Evolutionary conservation across 2,888 invertebrate species (phyloP), one percentile per base, ranked within the genome.

Genomic region (Cetonia aurata): DNA sequence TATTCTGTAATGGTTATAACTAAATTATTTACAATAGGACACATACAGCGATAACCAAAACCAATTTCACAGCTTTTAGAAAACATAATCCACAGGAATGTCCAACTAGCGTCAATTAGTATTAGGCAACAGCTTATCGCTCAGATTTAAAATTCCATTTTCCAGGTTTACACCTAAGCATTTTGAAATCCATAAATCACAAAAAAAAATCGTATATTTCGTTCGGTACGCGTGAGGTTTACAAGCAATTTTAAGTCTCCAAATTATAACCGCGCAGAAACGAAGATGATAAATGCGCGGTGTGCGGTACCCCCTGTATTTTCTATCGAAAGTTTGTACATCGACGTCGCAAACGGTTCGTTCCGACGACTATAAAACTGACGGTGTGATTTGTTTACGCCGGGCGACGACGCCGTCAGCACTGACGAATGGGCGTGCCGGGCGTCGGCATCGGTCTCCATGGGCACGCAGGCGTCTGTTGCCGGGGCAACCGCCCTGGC

Each of bases 371-470:
- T 25, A 41, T 52, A 50, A 15, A 50, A 44, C 17, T 59, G 44
- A 67, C 46, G 48, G 56, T 33, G 70, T 52, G 71, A 67, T 67
- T 67, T 69, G 60, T 52, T 60, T 56, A 68, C 44, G 65, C 55
- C 48, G 70, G 65, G 62, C 70, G 56, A 67, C 87, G 86, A 81
- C 86, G 85, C 37, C 71, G 72, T 56, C 72, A 73, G 60, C 74
- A 72, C 67, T 71, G 74, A 74, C 70, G 71, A 72, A 78, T 77
- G 77, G 80, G 79, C 78, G 80, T 79, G 79, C 75, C 78, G 79
- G 80, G 79, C 80, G 82, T 79, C 80, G 81, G 79, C 82, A 80
- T 81, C 81, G 84, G 86, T 84, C 73, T 74, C 75, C 78, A 77
- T 78, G 76, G 77, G 74, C 75, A 77, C 75, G 72, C 74, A 52